Conservation (phyloP, 2,888 invertebrate genomes). For the Rhorus exstirpatorius region DNA sequence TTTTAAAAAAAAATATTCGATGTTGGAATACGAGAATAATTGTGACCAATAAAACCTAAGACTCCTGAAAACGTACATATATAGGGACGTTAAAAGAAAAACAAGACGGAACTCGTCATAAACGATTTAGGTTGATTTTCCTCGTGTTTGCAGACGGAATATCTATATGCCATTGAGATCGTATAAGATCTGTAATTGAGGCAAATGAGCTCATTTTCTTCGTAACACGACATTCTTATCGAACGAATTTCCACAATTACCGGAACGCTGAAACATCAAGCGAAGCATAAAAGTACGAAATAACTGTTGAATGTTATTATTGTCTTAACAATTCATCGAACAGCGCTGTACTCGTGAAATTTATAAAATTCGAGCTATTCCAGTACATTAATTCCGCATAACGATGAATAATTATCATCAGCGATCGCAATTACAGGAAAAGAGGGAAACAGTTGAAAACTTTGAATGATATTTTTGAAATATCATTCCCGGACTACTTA, state of each 20-base stretch:
- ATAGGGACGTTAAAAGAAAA: background rate
- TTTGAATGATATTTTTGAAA: background rate
- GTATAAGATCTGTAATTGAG: constrained; percentile 2
- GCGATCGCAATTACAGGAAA: background rate
- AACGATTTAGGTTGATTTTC: constrained; percentile 20
- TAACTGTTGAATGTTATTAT: background rate
- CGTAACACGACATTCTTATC: constrained; percentile 1
- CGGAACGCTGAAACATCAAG: background rate
- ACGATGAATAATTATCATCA: background rate
- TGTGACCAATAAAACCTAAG: background rate
- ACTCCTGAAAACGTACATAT: background rate
- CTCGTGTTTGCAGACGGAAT: background rate
- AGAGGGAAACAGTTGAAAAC: background rate
- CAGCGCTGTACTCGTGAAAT: background rate
- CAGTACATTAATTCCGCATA: no score
- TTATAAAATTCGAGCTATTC: background rate
- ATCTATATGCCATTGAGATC: no score
- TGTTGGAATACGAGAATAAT: background rate
- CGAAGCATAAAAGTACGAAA: background rate
- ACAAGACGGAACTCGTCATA: background rate
- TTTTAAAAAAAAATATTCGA: background rate
- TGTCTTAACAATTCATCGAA: background rate
- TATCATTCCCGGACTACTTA: background rate
- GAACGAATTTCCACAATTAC: background rate
- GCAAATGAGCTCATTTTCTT: background rate